Percentiles rank a stretch among this genome's conserved stretches.
phyloP scores from a whole-genome alignment of 2,113 vertebrate genomes.

The Muscicapa adusta region DNA sequence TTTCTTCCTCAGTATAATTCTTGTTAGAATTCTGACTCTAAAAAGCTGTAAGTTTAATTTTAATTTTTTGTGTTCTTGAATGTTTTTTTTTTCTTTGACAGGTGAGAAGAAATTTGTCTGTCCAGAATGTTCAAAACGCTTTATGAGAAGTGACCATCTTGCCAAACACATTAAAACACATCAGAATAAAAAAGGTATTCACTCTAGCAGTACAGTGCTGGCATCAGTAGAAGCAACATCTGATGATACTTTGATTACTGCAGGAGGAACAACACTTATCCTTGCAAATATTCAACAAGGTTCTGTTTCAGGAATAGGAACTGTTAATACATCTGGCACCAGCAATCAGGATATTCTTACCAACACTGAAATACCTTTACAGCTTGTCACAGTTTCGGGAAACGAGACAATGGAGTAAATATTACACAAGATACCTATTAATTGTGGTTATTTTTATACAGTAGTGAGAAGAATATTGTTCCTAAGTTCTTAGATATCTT shows the following conservation, averaged over 20 bases:
- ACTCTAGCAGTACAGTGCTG: slow-evolving; percentile 87
- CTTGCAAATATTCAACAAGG: slow-evolving; percentile 99
- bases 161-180: slow-evolving; percentile 99
- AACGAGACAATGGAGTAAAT: slow-evolving; percentile 97
- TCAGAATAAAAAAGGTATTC: slow-evolving; percentile 98
- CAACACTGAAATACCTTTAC: slow-evolving; percentile 96
- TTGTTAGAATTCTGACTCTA: background rate
- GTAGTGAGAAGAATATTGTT: slow-evolving; percentile 86
- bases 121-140: slow-evolving; percentile 98
- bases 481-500: slow-evolving; percentile 92
- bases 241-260: slow-evolving; percentile 94
- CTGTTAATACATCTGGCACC: slow-evolving; percentile 83
- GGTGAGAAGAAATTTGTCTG: slow-evolving; percentile 99
- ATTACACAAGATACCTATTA: slow-evolving; percentile 85
- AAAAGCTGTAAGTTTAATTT: background rate
- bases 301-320: slow-evolving; percentile 89
- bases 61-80: background rate
- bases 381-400: slow-evolving; percentile 96
- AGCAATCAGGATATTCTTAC: slow-evolving; percentile 95
- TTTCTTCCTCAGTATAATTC: background rate
- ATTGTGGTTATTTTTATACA: slow-evolving; percentile 91
- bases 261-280: slow-evolving; percentile 96
- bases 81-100: slow-evolving; percentile 62
- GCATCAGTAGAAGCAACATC: slow-evolving; percentile 89
- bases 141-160: slow-evolving; percentile 99